Percentiles rank a stretch among this genome's conserved stretches.
phyloP scores from a whole-genome alignment of 2,113 vertebrate species.

The Notothenia rossii region DNA sequence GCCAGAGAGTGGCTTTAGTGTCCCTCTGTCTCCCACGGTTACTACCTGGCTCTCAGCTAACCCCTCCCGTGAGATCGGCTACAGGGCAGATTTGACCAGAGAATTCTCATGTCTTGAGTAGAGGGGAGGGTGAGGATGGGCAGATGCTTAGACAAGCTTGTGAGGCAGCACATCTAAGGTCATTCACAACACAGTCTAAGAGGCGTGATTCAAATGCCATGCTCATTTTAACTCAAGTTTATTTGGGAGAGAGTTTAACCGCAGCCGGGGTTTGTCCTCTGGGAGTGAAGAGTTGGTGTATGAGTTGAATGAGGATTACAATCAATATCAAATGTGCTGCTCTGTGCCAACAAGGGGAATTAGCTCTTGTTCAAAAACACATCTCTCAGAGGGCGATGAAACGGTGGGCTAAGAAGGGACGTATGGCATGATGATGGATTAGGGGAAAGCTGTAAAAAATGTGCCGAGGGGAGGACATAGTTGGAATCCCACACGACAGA shows the following conservation, averaged over 20 bases:
- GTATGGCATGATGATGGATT: slow-evolving; percentile 22
- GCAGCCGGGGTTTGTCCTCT: slow-evolving; percentile 39
- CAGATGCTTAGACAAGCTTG: slow-evolving; percentile 1
- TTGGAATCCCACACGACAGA: neutral
- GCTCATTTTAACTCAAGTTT: slow-evolving; percentile 7
- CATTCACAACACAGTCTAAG: slow-evolving; percentile 14
- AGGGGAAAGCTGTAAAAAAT: slow-evolving; percentile 8
- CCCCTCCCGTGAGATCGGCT: slow-evolving; percentile 32
- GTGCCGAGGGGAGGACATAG: neutral
- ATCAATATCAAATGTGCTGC: slow-evolving; percentile 35
- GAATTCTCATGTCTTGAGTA: slow-evolving; percentile 29
- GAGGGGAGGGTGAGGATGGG: slow-evolving; percentile 5
- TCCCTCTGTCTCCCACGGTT: slow-evolving; percentile 50
- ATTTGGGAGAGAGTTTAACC: slow-evolving; percentile 21
- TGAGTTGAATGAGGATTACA: slow-evolving; percentile 28
- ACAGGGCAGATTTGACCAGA: slow-evolving; percentile 42
- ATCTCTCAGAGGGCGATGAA: slow-evolving; percentile 1
- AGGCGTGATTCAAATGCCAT: slow-evolving; percentile 13
- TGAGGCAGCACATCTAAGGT: slow-evolving; percentile 22
- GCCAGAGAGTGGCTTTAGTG: slow-evolving; percentile 56
- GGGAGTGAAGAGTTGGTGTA: neutral
- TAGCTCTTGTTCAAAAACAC: slow-evolving; percentile 37
- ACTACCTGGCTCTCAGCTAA: slow-evolving; percentile 52
- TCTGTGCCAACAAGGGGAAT: slow-evolving; percentile 41
- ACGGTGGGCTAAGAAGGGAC: neutral